Percentiles rank a stretch among this genome's conserved stretches.
These are phyloP conservation scores for Acanthococcus lagerstroemiae DNA, from an alignment of 2,888 invertebrate genomes.

Conservation along the genomic window DNA sequence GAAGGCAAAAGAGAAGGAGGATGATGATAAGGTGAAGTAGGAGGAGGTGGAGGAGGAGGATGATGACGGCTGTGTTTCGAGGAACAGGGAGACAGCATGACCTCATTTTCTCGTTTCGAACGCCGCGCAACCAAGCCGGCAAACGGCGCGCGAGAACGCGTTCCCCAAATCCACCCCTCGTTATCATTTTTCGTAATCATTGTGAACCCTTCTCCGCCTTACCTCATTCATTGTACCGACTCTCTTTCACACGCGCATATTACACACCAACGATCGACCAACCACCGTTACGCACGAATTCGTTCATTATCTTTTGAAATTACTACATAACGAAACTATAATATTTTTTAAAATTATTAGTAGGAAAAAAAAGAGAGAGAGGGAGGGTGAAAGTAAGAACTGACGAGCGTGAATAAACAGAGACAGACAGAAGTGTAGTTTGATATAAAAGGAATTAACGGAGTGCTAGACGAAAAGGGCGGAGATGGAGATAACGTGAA, in stretches of 20 bases:
- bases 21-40: too few species aligned
- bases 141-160: constrained; percentile 10
- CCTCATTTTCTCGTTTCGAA: constrained; percentile 22
- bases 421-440: too few species aligned
- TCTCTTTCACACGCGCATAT: too few species aligned
- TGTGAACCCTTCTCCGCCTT: neutral
- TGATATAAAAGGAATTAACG: too few species aligned
- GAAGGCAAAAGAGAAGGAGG: too few species aligned
- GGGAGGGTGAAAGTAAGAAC: too few species aligned
- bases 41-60: neutral
- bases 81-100: constrained; percentile 16
- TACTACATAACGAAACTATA: neutral
- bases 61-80: neutral
- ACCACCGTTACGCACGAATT: constrained; percentile 8
- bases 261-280: too few species aligned
- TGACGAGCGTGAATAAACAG: too few species aligned
- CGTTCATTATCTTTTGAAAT: constrained; percentile 4
- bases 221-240: neutral
- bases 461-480: too few species aligned
- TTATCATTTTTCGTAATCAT: neutral
- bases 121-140: constrained; percentile 2
- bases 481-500: too few species aligned
- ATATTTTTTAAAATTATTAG: too few species aligned
- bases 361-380: too few species aligned
- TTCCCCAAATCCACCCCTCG: neutral